Evolutionary conservation across 2,113 vertebrate genomes (phyloP), one percentile per base, ranked within the genome.

Genomic region (Tyrannus savana): DNA sequence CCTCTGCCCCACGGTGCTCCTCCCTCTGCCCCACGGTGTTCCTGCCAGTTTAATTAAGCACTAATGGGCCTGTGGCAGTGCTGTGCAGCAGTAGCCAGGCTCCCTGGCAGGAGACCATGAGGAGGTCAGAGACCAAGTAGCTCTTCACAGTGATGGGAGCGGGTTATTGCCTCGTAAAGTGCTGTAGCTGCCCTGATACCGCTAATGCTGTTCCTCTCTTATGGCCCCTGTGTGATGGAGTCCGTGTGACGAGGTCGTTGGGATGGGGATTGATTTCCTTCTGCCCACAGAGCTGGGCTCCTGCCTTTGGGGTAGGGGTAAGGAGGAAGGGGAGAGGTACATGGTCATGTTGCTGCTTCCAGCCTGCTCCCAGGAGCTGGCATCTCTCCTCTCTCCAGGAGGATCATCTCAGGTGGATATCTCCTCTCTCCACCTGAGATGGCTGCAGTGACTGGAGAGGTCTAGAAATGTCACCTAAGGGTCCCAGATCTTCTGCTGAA

Each of bases 51-150:
- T 52, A 19, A 47, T 87, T n/a, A 50, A 83, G 59, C 3, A 0
- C 33, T 59, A 9, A 37, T 0, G 5, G 4, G 7, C 46, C 27
- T 0, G 0, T 68, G 12, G 62, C 67, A n/a, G 81, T 2, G 2
- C 50, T n/a, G 72, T 25, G 72, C 73, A 50, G 55, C 72, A 46
- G 3, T 24, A 77, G 47, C 58, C 56, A 14, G 47, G 52, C 56
- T 84, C 42, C 24, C 44, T 88, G 79, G 80, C 78, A 49, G 62
- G 71, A 84, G 62, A 64, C 24, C 5, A 0, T 37, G 12, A 35
- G 74, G 84, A 95, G 93, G 85, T 91, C 82, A 91, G 87, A 90
- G 87, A 77, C 82, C 85, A 90, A 94, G 77, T 56, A 87, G 85
- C 88, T 90, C 56, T 93, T 91, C 42, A 25, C 14, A 8, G 63